phyloP scores from a whole-genome alignment of 2,888 invertebrate species.

The Leptinotarsa peninsularis region DNA sequence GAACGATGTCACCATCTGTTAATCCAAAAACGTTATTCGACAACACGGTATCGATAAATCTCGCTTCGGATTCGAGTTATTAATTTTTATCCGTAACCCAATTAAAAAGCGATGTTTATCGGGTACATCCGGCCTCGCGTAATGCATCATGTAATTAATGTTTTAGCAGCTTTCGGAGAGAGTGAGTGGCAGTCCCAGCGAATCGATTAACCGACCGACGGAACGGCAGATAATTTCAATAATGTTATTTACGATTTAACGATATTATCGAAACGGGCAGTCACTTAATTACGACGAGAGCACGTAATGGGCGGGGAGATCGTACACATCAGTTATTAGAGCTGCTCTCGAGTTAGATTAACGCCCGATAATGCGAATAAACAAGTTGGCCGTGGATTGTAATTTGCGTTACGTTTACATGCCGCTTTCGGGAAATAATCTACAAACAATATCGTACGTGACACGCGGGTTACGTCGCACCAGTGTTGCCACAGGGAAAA shows the following conservation, averaged over 20 bases:
- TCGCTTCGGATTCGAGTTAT: conserved; percentile 2
- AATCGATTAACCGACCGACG: conserved; percentile 36
- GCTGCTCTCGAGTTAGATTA: conserved; percentile 41
- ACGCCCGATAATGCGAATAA: conserved; percentile 43
- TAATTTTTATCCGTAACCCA: conserved; percentile 16
- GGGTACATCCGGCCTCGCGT: conserved; percentile 31
- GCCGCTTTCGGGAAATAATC: conserved; percentile 6
- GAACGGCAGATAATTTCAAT: conserved; percentile 44
- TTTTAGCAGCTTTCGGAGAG: conserved; percentile 28
- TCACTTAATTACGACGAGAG: conserved; percentile 44
- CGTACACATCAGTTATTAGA: conserved; percentile 44
- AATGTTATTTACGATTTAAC: conserved; percentile 47
- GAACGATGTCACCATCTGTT: not conserved
- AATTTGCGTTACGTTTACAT: conserved; percentile 15
- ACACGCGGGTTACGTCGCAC: not conserved
- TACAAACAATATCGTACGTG: conserved; percentile 13
- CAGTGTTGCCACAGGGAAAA: not conserved
- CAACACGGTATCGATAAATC: conserved; percentile 9
- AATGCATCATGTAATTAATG: conserved; percentile 35
- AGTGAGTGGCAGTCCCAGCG: conserved; percentile 17
- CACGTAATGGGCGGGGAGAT: conserved; percentile 43
- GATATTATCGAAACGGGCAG: conserved; percentile 46
- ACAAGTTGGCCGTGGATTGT: conserved; percentile 36
- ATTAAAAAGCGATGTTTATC: conserved; percentile 15
- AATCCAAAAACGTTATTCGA: not conserved